Percentiles rank a stretch among this genome's conserved stretches.
phyloP scores from a whole-genome alignment of 2,888 invertebrate genomes.

The Exephanes ischioxanthus region DNA sequence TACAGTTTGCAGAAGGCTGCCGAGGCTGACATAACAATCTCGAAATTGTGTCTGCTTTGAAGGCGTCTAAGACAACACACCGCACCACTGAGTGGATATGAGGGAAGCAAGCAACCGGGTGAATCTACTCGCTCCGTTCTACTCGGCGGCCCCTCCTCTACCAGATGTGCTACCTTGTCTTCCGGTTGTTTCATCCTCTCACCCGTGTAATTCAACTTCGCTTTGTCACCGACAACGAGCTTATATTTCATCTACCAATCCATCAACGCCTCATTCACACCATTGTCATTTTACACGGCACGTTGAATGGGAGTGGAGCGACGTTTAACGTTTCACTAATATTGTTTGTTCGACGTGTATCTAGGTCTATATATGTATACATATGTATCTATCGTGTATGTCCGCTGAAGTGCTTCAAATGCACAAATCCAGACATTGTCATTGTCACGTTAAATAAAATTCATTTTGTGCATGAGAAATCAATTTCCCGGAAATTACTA shows the following conservation, averaged over 20 bases:
- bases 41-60: slow-evolving; percentile 73
- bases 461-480: too few relatives aligned
- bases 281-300: slow-evolving; percentile 42
- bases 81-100: slow-evolving; percentile 44
- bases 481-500: too few relatives aligned
- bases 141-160: slow-evolving; percentile 41
- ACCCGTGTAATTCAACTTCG: slow-evolving; percentile 67
- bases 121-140: slow-evolving; percentile 39
- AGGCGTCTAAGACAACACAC: slow-evolving; percentile 71
- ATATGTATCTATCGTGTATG: too few relatives aligned
- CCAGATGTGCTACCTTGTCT: slow-evolving; percentile 55
- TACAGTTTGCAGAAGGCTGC: slow-evolving; percentile 70
- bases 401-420: too few relatives aligned
- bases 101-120: slow-evolving; percentile 23
- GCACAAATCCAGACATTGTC: too few relatives aligned
- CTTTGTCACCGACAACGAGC: slow-evolving; percentile 65
- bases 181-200: slow-evolving; percentile 61
- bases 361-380: not conserved
- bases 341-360: not conserved
- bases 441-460: too few relatives aligned
- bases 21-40: slow-evolving; percentile 74
- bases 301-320: slow-evolving; percentile 26
- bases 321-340: slow-evolving; percentile 4
- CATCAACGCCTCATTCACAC: slow-evolving; percentile 54
- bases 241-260: slow-evolving; percentile 63